phyloP scores from a whole-genome alignment of 2,797 vertebrate species.

The Leuciscus waleckii region DNA sequence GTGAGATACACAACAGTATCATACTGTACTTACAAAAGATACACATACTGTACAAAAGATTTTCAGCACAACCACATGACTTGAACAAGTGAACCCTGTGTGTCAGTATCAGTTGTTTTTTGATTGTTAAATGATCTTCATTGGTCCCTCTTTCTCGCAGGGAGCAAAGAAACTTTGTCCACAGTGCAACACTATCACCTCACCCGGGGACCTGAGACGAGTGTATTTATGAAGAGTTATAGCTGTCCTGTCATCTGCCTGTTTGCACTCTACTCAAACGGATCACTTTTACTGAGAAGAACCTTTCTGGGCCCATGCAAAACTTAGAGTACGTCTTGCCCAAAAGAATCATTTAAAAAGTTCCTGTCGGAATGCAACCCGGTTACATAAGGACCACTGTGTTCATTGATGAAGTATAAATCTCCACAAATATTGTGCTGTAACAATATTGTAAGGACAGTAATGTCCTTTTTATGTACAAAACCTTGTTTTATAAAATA shows the following conservation, averaged over 20 bases:
- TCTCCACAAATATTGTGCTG: background rate
- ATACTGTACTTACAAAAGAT: background rate
- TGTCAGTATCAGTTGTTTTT: background rate
- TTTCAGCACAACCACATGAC: background rate
- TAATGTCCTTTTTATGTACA: slow-evolving; percentile 18
- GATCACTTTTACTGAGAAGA: slow-evolving; percentile 12
- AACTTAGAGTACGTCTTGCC: background rate
- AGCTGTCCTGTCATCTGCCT: slow-evolving; percentile 74
- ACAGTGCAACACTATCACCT: slow-evolving; percentile 87
- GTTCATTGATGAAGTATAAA: slow-evolving; percentile 24
- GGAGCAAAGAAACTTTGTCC: slow-evolving; percentile 87
- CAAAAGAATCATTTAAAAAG: background rate
- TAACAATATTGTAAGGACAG: slow-evolving; percentile 5
- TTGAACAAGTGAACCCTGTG: background rate
- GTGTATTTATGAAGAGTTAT: slow-evolving; percentile 81
- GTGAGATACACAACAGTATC: slow-evolving; percentile 68
- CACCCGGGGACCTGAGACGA: slow-evolving; percentile 83
- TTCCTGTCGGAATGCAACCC: background rate
- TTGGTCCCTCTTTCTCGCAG: slow-evolving; percentile 61
- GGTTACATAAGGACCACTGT: slow-evolving; percentile 39
- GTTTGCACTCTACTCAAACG: slow-evolving; percentile 38
- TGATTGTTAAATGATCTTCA: background rate
- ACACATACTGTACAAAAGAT: background rate
- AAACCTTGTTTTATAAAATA: slow-evolving; percentile 31
- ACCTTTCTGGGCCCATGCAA: background rate